Evolutionary conservation across 2,113 vertebrate species (phyloP).

Genomic region (Ammodytes dubius): DNA sequence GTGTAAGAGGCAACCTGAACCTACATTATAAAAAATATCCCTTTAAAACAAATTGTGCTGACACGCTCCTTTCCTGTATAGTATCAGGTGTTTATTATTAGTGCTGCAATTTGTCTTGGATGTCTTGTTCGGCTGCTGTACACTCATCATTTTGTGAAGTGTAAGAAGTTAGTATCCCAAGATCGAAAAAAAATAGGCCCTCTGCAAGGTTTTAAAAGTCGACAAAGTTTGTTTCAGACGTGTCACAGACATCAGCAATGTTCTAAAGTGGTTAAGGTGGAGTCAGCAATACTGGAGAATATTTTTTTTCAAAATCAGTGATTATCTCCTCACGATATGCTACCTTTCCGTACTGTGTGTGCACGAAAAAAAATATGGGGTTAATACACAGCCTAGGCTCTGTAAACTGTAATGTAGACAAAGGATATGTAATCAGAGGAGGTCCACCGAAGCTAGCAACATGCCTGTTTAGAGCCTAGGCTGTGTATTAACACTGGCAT

Average conservation of each 20-base stretch:
- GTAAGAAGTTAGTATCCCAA: neutral
- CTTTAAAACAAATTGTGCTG: constrained; percentile 49
- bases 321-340: too few species aligned
- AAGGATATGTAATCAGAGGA: too few species aligned
- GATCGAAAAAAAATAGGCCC: neutral
- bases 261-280: neutral
- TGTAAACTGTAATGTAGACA: too few species aligned
- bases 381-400: too few species aligned
- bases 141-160: neutral
- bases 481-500: too few species aligned
- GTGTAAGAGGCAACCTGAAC: constrained; percentile 30
- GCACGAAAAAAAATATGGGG: too few species aligned
- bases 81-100: constrained; percentile 34
- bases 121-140: constrained; percentile 30
- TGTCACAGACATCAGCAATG: constrained; percentile 3
- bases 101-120: constrained; percentile 25
- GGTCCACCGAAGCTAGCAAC: too few species aligned
- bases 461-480: too few species aligned
- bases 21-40: constrained; percentile 22
- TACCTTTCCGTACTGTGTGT: too few species aligned
- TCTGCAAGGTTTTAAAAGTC: neutral
- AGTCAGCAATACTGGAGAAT: too few species aligned
- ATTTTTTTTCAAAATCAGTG: too few species aligned
- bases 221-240: constrained; percentile 3
- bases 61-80: neutral